Percentiles rank a stretch among this genome's conserved stretches.
Evolutionary conservation across 2,113 vertebrate genomes (phyloP).

Genomic region (Pteruthius melanotis): DNA sequence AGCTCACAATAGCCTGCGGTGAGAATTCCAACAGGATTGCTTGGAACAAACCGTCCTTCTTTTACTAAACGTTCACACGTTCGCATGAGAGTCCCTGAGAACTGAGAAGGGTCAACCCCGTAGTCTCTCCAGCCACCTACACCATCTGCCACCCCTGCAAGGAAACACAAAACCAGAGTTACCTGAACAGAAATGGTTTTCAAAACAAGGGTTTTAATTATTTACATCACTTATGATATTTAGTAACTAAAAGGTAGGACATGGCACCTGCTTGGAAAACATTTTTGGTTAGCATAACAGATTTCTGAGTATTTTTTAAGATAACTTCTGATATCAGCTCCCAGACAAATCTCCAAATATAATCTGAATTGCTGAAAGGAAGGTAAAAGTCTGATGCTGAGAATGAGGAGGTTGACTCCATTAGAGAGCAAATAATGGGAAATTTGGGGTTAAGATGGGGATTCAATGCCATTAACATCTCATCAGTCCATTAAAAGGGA

Average conservation of each 20-base stretch:
- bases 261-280: not conserved
- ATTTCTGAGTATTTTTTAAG: not conserved
- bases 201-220: not conserved
- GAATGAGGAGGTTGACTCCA: not conserved
- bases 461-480: not conserved
- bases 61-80: slow-evolving; percentile 95
- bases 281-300: not conserved
- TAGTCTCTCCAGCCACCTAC: slow-evolving; percentile 99
- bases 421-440: not conserved
- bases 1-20: slow-evolving; percentile 94
- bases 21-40: slow-evolving; percentile 92
- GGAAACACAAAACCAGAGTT: not conserved
- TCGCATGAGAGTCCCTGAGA: slow-evolving; percentile 96
- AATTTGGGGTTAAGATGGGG: not conserved
- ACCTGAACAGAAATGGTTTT: accelerated
- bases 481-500: not conserved
- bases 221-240: not conserved
- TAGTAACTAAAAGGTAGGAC: not conserved
- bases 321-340: not conserved
- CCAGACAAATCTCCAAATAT: not conserved
- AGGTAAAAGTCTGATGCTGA: not conserved
- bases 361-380: not conserved
- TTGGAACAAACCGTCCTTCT: slow-evolving; percentile 93
- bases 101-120: slow-evolving; percentile 97
- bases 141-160: slow-evolving; percentile 92